Evolutionary conservation across 1,140 invertebrate genomes (phyloP), one percentile per base, ranked within the genome.

Genomic region (Drosophila santomea): DNA sequence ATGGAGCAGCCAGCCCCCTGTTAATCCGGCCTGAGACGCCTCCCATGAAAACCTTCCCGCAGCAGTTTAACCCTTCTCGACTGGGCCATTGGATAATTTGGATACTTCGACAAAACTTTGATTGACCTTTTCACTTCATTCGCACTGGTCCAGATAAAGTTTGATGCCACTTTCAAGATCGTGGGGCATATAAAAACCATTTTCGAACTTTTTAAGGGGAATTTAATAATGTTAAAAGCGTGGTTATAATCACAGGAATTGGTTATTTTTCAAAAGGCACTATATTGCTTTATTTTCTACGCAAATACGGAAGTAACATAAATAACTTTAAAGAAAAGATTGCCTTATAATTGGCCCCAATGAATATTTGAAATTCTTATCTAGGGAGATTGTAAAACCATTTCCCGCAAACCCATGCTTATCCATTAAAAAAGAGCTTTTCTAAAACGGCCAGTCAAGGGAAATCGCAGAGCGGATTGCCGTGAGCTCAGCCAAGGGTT

Each of bases 101-200:
- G 39, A 71, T 71, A 71, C 67, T 71, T 71, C 55, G 44, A 7
- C 28, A 28, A 71, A 71, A 71, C 67, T 71, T 71, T 69, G 64
- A 71, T 71, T 71, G 67, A 71, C 67, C 67, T 71, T 69, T 71
- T 71, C 67, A 71, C 67, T 71, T 71, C 36, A 58, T 71, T 71
- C 56, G 39, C 38, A 25, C 54, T 58, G 54, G 67, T 58, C 52
- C 36, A 57, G 43, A 36, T 58, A 39, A 71, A 71, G 67, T 71
- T 71, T 58, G 50, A 47, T 43, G 32, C 41, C 4, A n/a, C 41
- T 23, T 20, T n/a, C 11, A 6, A 32, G 41, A 52, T 38, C 25
- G 25, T 25, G 23, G 20, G 32, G 10, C 25, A 36, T 36, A 61
- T 64, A 45, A 64, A 36, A 45, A 25, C 11, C 17, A 32, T 11